Base-by-base conservation (phyloP, 2,797 vertebrate genomes). In the Setipinna tenuifilis region DNA sequence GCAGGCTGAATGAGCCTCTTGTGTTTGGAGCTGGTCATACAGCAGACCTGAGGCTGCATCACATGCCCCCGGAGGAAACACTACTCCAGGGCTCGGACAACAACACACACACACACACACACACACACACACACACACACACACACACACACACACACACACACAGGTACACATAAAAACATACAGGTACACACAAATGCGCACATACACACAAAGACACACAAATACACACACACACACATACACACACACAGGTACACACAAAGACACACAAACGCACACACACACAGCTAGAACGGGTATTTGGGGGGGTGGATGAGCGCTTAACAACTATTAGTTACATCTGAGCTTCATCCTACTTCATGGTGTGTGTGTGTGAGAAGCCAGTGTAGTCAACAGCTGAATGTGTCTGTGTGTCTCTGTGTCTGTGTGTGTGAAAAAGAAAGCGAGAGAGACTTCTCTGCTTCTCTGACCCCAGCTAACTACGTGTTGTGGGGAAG, bases 141-240 rank as follows among this genome's bases (percentile, higher is more conserved):
- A 41, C 35, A 41, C 35, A 41, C 35, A 41, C 35, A 41, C 2
- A 41, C 5, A 41, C 35, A 41, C 35, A 41, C 2, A 41, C 35
- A 41, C 35, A 41, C 35, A 41, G 35, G 9, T 0, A 25, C 86
- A 41, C 35, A 41, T 5, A 2, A 2, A 5, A 5, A 41, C n/a
- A n/a, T n/a, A n/a, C n/a, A n/a, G n/a, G n/a, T n/a, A n/a, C 35
- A 5, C 87, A 89, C 89, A 87, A 88, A 88, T 87, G 87, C 59
- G 84, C 85, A 11, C 25, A 71, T 10, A 71, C 31, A 44, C 35
- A 41, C 35, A 41, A 41, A 41, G 2, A 41, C 35, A 41, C 35
- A 2, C 5, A 41, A 41, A 41, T 5, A 41, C 35, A 41, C 35
- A 41, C 35, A 41, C 35, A 41, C 35, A 41, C 2, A 41, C 5